These are phyloP conservation scores for Anarrhichthys ocellatus DNA, from an alignment of 2,113 vertebrate genomes.

Conservation along the genomic window DNA sequence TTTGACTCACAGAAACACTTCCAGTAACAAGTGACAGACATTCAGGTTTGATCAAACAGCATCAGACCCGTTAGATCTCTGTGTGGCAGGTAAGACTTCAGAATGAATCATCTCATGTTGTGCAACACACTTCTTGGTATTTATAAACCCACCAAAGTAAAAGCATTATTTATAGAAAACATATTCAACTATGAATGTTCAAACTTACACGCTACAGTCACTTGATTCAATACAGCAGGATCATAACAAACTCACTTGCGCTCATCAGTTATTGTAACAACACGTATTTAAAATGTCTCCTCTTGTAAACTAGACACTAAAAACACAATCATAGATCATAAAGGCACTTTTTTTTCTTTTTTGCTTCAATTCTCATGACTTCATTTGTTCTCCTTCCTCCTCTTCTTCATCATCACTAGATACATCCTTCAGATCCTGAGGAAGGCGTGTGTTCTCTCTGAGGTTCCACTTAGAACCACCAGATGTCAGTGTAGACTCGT, in stretches of 20 bases:
- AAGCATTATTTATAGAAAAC: background rate
- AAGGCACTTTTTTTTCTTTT: conserved; percentile 8
- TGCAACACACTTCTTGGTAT: conserved; percentile 18
- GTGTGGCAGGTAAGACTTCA: background rate
- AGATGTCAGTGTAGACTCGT: conserved; percentile 61
- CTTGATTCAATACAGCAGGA: conserved; percentile 20
- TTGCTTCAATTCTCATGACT: conserved; percentile 2
- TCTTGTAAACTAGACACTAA: conserved; percentile 38
- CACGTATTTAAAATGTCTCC: background rate
- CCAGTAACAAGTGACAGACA: conserved; percentile 36
- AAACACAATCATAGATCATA: background rate
- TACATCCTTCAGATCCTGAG: background rate
- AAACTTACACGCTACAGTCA: conserved; percentile 4
- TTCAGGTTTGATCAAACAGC: conserved; percentile 22
- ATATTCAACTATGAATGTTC: background rate
- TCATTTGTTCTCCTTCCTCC: conserved; percentile 1
- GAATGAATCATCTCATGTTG: conserved; percentile 1
- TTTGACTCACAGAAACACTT: background rate
- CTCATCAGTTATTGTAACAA: background rate
- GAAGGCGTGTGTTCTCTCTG: background rate
- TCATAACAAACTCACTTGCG: conserved; percentile 4
- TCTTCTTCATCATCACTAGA: background rate
- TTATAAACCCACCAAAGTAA: conserved; percentile 17
- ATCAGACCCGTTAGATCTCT: background rate
- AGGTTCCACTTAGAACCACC: conserved; percentile 44